phyloP scores from a whole-genome alignment of 1,140 invertebrate genomes.

The Pararge aegeria region DNA sequence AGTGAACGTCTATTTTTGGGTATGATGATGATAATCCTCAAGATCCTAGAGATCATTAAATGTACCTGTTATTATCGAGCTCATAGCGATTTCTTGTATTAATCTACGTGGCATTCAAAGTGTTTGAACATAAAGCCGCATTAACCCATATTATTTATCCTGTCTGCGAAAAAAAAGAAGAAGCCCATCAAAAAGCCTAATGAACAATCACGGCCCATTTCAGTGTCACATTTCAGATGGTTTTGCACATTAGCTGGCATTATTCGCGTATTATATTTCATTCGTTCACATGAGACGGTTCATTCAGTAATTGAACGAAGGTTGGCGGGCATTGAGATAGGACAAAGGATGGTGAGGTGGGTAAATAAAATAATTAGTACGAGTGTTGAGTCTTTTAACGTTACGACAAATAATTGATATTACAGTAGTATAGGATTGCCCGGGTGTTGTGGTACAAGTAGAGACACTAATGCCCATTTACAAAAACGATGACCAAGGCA shows the following conservation, averaged over 20 bases:
- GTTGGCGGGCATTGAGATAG: slow-evolving; percentile 34
- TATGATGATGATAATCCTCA: no score
- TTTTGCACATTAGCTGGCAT: slow-evolving; percentile 60
- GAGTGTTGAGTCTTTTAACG: slow-evolving; percentile 62
- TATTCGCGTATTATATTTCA: slow-evolving; percentile 54
- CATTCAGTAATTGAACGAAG: slow-evolving; percentile 37
- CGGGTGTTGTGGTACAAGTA: slow-evolving; percentile 17
- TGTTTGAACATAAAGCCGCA: neutral
- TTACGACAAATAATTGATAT: slow-evolving; percentile 58
- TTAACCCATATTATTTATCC: slow-evolving; percentile 4
- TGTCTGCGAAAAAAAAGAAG: neutral
- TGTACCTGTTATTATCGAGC: no score
- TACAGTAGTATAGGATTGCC: slow-evolving; percentile 40
- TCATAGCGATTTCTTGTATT: no score
- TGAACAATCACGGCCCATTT: slow-evolving; percentile 28
- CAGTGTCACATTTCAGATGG: slow-evolving; percentile 48
- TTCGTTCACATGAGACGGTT: slow-evolving; percentile 45
- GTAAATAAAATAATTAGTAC: slow-evolving; percentile 75
- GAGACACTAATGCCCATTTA: neutral
- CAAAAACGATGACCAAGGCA: neutral
- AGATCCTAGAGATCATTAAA: no score
- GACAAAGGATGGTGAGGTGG: slow-evolving; percentile 38
- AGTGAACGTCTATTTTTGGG: no score
- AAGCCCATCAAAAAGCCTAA: slow-evolving; percentile 10
- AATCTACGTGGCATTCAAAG: no score